Evolutionary conservation across 2,888 invertebrate genomes (phyloP).

Genomic region (Sepiola atlantica): DNA sequence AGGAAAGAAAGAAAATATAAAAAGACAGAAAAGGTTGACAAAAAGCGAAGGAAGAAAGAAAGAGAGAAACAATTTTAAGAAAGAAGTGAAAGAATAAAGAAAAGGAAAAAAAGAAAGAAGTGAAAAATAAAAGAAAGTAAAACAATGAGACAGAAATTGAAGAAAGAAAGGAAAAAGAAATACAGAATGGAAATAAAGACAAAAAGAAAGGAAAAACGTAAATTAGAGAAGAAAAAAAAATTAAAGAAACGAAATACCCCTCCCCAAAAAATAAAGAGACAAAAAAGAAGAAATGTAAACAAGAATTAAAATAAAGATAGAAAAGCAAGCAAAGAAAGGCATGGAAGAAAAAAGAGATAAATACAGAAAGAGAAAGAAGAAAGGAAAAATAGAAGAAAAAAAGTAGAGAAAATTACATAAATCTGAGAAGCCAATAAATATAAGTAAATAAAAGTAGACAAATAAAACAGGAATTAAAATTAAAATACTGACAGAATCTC

Average conservation of each 20-base stretch:
- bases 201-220: background rate
- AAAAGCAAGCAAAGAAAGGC: background rate
- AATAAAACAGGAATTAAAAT: too few species aligned
- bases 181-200: accelerated
- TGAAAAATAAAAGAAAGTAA: background rate
- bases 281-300: too few species aligned
- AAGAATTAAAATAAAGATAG: background rate
- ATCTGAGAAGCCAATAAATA: background rate
- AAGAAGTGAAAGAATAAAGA: too few species aligned
- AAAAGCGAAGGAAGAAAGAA: too few species aligned
- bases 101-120: background rate
- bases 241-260: background rate
- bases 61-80: too few species aligned
- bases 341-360: background rate
- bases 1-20: background rate
- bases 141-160: too few species aligned
- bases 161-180: background rate
- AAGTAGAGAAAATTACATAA: background rate
- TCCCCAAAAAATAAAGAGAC: background rate
- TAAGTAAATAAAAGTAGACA: background rate
- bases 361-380: background rate
- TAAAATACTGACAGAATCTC: too few species aligned
- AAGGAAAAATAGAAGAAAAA: background rate
- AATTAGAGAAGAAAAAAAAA: background rate
- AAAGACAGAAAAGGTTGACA: too few species aligned